Evolutionary conservation across 2,113 vertebrate genomes (phyloP), one percentile per base, ranked within the genome.

Genomic region (Periophthalmodon schlosseri): DNA sequence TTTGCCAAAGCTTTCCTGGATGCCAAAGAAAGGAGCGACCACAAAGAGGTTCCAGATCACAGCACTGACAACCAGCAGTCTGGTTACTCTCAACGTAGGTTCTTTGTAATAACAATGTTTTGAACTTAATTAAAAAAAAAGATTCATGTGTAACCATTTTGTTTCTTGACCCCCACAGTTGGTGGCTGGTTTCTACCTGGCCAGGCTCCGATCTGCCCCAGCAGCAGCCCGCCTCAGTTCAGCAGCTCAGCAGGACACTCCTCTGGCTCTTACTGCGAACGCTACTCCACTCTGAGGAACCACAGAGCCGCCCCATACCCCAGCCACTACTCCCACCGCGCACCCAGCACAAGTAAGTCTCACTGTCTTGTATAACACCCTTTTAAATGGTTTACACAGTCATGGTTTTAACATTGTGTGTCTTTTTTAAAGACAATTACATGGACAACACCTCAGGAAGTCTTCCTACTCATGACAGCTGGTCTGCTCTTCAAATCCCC

Each of bases 1-100:
- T 95, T 95, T 46, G 94, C 94, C 2, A 95, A 95, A 79, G 94
- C 94, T 20, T 95, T 95, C 75, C 72, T 95, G 68, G 94, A 95
- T 49, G 94, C 94, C 57, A 95, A 95, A 86, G 94, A 95, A 74
- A 93, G 94, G 81, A 94, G 93, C 20, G 93, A 95, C 71, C 94
- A 94, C 54, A 94, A 94, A 77, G 94, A 95, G 0, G 69, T 91
- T 16, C 84, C 92, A 0, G 93, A 95, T 36, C 91, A 94, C 71
- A 86, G 12, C 28, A 79, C 77, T 0, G 94, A 95, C 69, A 85
- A 68, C 63, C 94, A 94, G 50, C 94, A 94, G 78, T 88, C 93
- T 12, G 93, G 91, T 60, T 95, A 94, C 74, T 94, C 94, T 58
- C 94, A 94, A 72, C 84, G 94, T 95, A 84, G 91, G 93, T 88